These are phyloP conservation scores for Phorcus lineatus DNA, from an alignment of 2,888 invertebrate species.

Conservation along the genomic window DNA sequence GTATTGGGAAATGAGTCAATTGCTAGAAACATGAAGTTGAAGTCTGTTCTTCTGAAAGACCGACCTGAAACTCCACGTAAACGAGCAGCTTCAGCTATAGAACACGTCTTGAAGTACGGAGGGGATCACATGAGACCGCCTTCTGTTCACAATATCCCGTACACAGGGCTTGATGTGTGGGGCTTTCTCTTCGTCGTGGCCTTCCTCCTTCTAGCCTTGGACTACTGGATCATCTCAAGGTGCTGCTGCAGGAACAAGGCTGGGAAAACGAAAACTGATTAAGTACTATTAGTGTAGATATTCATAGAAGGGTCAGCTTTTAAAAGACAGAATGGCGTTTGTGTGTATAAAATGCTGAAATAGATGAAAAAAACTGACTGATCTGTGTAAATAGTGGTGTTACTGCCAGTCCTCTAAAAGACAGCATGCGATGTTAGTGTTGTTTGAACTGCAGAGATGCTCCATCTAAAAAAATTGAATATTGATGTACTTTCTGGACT, in stretches of 20 bases:
- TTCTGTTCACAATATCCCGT: constrained; percentile 29
- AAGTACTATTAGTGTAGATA: too few species aligned
- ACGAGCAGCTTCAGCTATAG: constrained; percentile 53
- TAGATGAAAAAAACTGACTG: too few species aligned
- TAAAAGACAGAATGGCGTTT: too few species aligned
- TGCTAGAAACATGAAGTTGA: constrained; percentile 37
- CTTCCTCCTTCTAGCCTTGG: background rate
- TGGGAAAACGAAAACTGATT: background rate
- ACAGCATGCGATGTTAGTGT: too few species aligned
- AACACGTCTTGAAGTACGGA: constrained; percentile 56
- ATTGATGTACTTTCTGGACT: too few species aligned
- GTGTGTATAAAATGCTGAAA: too few species aligned
- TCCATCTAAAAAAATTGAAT: too few species aligned
- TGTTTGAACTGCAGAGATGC: too few species aligned
- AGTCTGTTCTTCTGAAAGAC: constrained; percentile 45
- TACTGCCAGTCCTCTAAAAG: too few species aligned
- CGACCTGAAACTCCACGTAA: constrained; percentile 41
- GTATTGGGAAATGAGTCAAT: constrained; percentile 36
- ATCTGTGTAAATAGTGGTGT: too few species aligned
- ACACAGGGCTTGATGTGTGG: constrained; percentile 30
- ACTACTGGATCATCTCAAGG: background rate
- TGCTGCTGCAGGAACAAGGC: background rate
- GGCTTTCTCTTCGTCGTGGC: constrained; percentile 3
- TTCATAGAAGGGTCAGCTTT: too few species aligned
- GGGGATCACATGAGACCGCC: constrained; percentile 49